phyloP scores from a whole-genome alignment of 2,113 vertebrate species.

The Myodes glareolus region DNA sequence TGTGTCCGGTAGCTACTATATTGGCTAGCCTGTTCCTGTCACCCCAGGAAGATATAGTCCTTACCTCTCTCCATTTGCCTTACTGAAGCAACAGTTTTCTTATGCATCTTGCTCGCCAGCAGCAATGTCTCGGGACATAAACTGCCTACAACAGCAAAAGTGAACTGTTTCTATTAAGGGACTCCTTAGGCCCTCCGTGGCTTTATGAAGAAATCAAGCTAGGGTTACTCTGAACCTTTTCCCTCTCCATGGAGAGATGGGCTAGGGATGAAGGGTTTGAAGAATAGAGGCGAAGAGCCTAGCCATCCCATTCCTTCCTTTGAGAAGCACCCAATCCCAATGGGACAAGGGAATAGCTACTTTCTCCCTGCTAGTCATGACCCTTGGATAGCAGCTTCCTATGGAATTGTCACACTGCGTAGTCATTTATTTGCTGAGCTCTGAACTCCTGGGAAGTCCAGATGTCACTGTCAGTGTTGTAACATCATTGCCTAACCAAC shows the following conservation, averaged over 20 bases:
- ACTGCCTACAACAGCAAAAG: neutral
- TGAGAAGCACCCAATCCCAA: neutral
- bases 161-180: fast-evolving
- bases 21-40: neutral
- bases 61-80: neutral
- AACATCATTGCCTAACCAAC: neutral
- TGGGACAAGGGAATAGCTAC: neutral
- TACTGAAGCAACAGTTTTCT: neutral
- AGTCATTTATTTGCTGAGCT: slow-evolving; percentile 7
- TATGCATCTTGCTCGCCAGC: neutral
- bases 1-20: neutral
- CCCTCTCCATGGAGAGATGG: fast-evolving
- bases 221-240: too few relatives aligned
- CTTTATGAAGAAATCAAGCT: neutral
- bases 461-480: neutral
- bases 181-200: too few relatives aligned
- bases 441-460: slow-evolving; percentile 16
- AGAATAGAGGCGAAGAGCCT: neutral
- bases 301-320: too few relatives aligned
- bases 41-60: too few relatives aligned
- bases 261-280: neutral
- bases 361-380: neutral
- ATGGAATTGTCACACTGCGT: neutral
- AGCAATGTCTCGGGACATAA: neutral
- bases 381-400: neutral